These are phyloP conservation scores for Drosophila mimetica DNA, from an alignment of 2,888 invertebrate genomes.

Conservation along the genomic window DNA sequence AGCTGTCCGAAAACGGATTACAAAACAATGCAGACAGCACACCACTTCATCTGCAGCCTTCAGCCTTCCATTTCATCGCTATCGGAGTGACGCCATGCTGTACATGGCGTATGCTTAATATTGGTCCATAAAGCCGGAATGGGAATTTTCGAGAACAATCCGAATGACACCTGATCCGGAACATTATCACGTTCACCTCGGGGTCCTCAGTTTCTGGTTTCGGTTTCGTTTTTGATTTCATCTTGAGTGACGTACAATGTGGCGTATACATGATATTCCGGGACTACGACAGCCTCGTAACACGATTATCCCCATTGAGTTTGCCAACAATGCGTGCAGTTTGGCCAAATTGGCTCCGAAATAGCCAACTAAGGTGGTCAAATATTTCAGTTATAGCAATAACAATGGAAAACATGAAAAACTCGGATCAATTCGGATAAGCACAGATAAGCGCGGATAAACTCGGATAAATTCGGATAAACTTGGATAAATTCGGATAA, in stretches of 20 bases:
- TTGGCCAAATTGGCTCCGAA: no score
- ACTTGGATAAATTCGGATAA: background rate
- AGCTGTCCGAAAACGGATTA: background rate
- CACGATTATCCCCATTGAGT: background rate
- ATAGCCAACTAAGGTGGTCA: background rate
- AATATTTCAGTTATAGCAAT: background rate
- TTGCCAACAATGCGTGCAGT: constrained; percentile 4
- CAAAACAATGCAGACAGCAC: background rate
- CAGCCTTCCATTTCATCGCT: background rate
- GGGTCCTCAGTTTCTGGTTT: background rate
- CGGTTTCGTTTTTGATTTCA: no score
- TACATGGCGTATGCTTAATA: constrained; percentile 52
- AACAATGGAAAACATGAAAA: background rate
- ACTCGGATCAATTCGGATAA: no score
- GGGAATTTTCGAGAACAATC: background rate
- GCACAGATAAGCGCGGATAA: no score
- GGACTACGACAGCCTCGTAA: constrained; percentile 1
- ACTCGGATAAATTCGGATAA: no score
- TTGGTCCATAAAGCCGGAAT: background rate
- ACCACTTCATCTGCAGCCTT: background rate
- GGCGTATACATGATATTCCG: constrained; percentile 30
- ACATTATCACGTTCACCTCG: background rate
- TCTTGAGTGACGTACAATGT: constrained; percentile 20
- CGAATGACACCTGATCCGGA: background rate
- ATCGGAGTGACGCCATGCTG: background rate